Evolutionary conservation across 2,888 invertebrate genomes (phyloP), one percentile per base, ranked within the genome.

Genomic region (Holacanthella duospinosa): DNA sequence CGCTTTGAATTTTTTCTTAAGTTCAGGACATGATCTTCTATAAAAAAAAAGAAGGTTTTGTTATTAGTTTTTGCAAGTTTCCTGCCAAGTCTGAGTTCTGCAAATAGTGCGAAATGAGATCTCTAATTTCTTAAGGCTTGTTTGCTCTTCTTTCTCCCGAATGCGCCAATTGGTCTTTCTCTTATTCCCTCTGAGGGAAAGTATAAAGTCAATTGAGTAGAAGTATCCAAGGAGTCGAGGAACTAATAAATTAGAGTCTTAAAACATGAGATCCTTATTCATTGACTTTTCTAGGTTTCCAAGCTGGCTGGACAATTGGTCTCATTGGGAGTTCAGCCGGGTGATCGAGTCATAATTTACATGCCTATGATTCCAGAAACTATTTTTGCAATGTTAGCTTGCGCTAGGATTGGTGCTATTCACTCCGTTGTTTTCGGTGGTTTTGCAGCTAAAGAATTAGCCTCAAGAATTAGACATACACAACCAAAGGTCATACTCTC

Each of bases 361-460:
- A 94, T 99, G 93, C 97, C 99, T n/a, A 97, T 97, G 95, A 87
- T 97, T 61, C 78, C 93, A 70, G 96, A 99, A 79, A 82, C 95
- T 29, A 86, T 92, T 0, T 85, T 96, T 55, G 87, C 91, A 55
- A 91, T 99, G 89, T 81, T 99, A 70, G 96, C 95, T 2, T 97
- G 96, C 78, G 87, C 93, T 2, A 84, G 97, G 74, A 93, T 99
- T 74, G 99, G 97, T 1, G 94, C 94, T 54, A 83, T 96, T 61
- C 99, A 99, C 80, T 93, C 93, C 60, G 88, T 99, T 74, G 94
- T 99, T 0, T 95, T 95, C 79, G 95, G 94, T 75, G 92, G 89
- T 86, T 77, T 77, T 71, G 93, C 93, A 0, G 89, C 93, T 0
- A 84, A 87, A 68, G 94, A 95, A 77, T 80, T 95, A 6, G 84